These are phyloP conservation scores for Amyelois transitella DNA, from an alignment of 1,140 invertebrate species.

Conservation along the genomic window DNA sequence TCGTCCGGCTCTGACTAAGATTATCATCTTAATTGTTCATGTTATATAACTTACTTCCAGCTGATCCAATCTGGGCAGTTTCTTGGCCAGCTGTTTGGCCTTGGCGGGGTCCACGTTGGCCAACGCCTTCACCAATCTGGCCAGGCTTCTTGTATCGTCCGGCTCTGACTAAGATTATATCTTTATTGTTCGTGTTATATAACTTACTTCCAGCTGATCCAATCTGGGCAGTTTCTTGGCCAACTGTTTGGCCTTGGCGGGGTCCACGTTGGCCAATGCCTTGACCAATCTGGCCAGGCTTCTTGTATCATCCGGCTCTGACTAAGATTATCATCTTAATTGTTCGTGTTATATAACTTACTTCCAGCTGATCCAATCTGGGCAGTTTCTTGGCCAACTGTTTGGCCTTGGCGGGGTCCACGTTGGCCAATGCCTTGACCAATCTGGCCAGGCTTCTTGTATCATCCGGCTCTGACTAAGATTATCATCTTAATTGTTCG, in stretches of 20 bases:
- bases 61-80: conserved; percentile 82
- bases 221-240: too few relatives aligned
- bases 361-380: conserved; percentile 75
- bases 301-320: conserved; percentile 86
- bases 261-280: conserved; percentile 19
- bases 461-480: conserved; percentile 87
- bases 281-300: conserved; percentile 24
- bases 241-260: too few relatives aligned
- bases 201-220: conserved; percentile 29
- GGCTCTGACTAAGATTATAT: too few relatives aligned
- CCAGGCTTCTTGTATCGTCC: conserved; percentile 85
- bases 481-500: too few relatives aligned
- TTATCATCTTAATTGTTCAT: too few relatives aligned
- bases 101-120: conserved; percentile 83
- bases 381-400: conserved; percentile 82
- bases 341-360: background rate
- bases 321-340: too few relatives aligned
- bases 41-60: conserved; percentile 73
- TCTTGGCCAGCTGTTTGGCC: conserved; percentile 82
- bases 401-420: conserved; percentile 83
- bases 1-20: conserved; percentile 90
- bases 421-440: conserved; percentile 90
- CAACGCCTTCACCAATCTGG: conserved; percentile 92
- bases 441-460: conserved; percentile 88
- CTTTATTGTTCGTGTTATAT: too few relatives aligned